Evolutionary conservation across 2,888 invertebrate genomes (phyloP).

Genomic region (Nomada ruficornis): DNA sequence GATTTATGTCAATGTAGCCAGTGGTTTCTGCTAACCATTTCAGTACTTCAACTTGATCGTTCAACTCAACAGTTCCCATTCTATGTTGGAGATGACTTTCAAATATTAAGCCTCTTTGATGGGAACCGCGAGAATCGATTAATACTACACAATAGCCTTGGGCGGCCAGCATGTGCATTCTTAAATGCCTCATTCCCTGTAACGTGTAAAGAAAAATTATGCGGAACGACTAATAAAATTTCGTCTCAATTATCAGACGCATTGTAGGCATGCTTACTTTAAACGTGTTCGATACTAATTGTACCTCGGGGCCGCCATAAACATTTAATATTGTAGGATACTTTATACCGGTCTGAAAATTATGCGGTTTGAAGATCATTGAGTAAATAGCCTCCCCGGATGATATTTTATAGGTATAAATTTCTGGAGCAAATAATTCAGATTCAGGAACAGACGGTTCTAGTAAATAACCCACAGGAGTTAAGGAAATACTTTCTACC

Average conservation of each 20-base stretch:
- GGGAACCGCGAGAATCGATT: slow-evolving; percentile 97
- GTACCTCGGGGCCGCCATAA: slow-evolving; percentile 99
- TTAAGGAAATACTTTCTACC: slow-evolving; percentile 88
- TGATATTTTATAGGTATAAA: slow-evolving; percentile 89
- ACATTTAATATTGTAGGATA: slow-evolving; percentile 98
- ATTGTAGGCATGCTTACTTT: slow-evolving; percentile 87
- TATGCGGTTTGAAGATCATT: slow-evolving; percentile 95
- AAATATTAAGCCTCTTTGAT: slow-evolving; percentile 96
- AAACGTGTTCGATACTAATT: slow-evolving; percentile 97
- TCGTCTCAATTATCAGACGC: not conserved
- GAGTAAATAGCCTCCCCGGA: slow-evolving; percentile 92
- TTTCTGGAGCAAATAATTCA: slow-evolving; percentile 89
- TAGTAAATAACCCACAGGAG: slow-evolving; percentile 89
- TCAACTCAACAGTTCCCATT: slow-evolving; percentile 97
- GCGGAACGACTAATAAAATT: not conserved
- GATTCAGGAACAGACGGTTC: slow-evolving; percentile 87
- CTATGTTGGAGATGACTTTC: slow-evolving; percentile 95
- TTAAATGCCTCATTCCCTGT: slow-evolving; percentile 94
- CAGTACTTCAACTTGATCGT: slow-evolving; percentile 97
- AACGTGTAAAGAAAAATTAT: slow-evolving; percentile 4
- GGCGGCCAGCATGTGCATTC: slow-evolving; percentile 97
- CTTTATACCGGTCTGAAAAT: slow-evolving; percentile 87
- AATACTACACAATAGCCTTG: slow-evolving; percentile 98
- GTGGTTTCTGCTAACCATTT: slow-evolving; percentile 93
- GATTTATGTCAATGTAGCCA: slow-evolving; percentile 94